Conservation (phyloP, 1,140 invertebrate species). For the Drosophila arizonae region DNA sequence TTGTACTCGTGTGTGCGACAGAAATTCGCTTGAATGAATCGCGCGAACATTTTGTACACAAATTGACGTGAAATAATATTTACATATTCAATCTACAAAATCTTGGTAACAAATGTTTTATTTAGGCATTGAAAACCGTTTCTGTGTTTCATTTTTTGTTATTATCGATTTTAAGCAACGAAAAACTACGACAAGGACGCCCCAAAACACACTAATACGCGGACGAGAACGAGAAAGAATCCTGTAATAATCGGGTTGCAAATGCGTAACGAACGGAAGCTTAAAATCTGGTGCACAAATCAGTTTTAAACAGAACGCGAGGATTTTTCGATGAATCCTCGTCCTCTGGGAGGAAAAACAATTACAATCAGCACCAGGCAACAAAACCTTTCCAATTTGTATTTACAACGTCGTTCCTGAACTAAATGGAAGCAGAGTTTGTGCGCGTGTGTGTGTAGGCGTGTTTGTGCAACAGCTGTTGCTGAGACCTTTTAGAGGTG, state of each 20-base stretch:
- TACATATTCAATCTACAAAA: not conserved
- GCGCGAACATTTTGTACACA: conserved; percentile 37
- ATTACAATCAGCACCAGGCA: not conserved
- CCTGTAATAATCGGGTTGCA: not conserved
- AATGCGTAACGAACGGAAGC: too few relatives aligned
- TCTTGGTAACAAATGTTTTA: not conserved
- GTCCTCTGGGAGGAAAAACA: too few relatives aligned
- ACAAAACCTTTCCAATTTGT: not conserved
- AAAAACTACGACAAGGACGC: not conserved
- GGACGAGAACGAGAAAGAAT: too few relatives aligned
- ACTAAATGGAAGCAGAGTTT: too few relatives aligned
- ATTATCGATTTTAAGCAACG: conserved; percentile 54
- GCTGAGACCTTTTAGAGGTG: not conserved
- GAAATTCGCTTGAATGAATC: conserved; percentile 30
- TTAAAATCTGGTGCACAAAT: conserved; percentile 1
- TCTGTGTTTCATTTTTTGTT: not conserved
- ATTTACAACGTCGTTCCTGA: conserved; percentile 18
- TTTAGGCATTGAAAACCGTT: conserved; percentile 9
- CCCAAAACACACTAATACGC: too few relatives aligned
- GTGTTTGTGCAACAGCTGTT: conserved; percentile 34
- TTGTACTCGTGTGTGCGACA: conserved; percentile 18
- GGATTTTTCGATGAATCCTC: conserved; percentile 1
- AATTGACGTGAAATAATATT: conserved; percentile 28
- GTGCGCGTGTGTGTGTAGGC: not conserved
- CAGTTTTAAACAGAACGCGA: not conserved